Evolutionary conservation across 2,113 vertebrate genomes (phyloP).

Genomic region (Myanophis thanlyinensis): DNA sequence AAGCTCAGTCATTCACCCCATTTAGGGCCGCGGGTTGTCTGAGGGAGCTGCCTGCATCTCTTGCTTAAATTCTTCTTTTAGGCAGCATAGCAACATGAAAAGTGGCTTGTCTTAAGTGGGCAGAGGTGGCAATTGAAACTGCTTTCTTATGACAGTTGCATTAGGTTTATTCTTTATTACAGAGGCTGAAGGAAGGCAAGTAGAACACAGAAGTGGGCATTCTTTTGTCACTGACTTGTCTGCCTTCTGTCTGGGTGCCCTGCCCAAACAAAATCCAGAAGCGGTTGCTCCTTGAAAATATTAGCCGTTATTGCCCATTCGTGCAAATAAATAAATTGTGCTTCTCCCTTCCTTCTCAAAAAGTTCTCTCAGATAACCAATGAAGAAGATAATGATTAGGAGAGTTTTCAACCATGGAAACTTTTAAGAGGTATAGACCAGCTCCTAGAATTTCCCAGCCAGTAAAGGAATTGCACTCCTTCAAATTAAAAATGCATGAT

Average conservation of each 20-base stretch:
- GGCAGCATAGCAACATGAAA: neutral
- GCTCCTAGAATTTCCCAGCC: neutral
- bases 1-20: neutral
- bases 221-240: neutral
- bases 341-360: neutral
- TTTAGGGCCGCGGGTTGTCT: neutral
- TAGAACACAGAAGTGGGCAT: neutral
- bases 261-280: neutral
- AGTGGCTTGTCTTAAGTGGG: neutral
- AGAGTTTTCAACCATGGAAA: neutral
- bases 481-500: neutral
- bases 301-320: neutral
- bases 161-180: neutral
- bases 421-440: neutral
- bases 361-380: neutral
- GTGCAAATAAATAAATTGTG: neutral
- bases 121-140: neutral
- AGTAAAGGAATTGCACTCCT: neutral
- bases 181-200: neutral
- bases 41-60: neutral
- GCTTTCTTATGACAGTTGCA: neutral
- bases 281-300: neutral
- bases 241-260: neutral
- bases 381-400: neutral
- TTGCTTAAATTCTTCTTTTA: neutral